phyloP scores from a whole-genome alignment of 2,888 invertebrate species.

The Caenorhabditis panamensis region DNA sequence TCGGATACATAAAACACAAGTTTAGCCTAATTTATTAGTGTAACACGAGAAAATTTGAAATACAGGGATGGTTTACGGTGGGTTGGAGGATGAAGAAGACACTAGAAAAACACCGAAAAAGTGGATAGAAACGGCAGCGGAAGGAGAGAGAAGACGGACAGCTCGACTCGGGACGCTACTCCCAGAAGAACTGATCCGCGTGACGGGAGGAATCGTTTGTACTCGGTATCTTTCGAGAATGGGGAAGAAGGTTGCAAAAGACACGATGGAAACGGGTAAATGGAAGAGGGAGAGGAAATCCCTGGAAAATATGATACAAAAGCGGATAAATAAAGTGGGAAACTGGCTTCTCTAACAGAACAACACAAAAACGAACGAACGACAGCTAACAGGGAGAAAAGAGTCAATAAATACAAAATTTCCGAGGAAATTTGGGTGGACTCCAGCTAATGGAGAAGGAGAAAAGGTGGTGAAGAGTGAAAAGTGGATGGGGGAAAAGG shows the following conservation, averaged over 20 bases:
- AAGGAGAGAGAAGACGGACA: not conserved
- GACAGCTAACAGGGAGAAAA: conserved; percentile 26
- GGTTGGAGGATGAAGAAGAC: not conserved
- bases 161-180: not conserved
- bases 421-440: conserved; percentile 16
- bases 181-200: not conserved
- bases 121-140: conserved; percentile 15
- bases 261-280: conserved; percentile 27
- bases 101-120: conserved; percentile 12
- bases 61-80: conserved; percentile 11
- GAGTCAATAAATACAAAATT: conserved; percentile 45
- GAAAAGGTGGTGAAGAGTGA: not conserved
- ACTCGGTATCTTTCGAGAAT: conserved; percentile 23
- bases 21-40: conserved; percentile 31
- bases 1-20: not conserved
- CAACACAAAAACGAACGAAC: conserved; percentile 31
- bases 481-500: conserved; percentile 4
- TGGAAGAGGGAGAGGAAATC: not conserved
- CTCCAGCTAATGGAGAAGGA: not conserved
- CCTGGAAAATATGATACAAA: conserved; percentile 24
- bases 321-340: conserved; percentile 15
- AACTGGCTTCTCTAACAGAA: conserved; percentile 37
- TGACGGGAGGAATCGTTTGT: conserved; percentile 40
- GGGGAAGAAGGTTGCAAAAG: conserved; percentile 19
- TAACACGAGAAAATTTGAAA: conserved; percentile 21